Percentiles rank a stretch among this genome's conserved stretches.
These are phyloP conservation scores for Heliconius hermathena DNA, from an alignment of 1,140 invertebrate species.

Conservation along the genomic window DNA sequence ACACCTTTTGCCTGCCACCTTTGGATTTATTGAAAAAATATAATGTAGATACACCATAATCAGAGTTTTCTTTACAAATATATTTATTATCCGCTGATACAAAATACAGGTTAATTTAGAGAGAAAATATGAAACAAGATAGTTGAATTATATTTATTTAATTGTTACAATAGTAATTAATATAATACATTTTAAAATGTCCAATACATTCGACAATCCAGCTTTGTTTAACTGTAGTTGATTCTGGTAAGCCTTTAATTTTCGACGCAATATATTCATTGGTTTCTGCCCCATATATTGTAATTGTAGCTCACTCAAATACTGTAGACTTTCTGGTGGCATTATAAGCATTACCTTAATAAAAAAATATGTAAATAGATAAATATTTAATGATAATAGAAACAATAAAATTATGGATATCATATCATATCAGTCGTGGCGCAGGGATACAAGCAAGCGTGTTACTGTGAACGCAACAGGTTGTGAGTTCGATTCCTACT, in stretches of 20 bases:
- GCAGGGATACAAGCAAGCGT: too few species aligned
- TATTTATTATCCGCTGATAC: too few species aligned
- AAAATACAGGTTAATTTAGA: too few species aligned
- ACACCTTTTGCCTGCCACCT: constrained; percentile 59
- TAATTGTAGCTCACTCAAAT: constrained; percentile 60
- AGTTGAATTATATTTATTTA: neutral
- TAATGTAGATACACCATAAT: constrained; percentile 26
- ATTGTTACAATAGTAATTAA: constrained; percentile 13
- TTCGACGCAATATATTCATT: constrained; percentile 58
- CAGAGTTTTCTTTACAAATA: neutral
- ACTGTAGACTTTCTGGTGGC: constrained; percentile 49
- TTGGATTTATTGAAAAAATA: constrained; percentile 49
- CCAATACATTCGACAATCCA: neutral
- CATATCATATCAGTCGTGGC: too few species aligned
- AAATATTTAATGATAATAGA: neutral
- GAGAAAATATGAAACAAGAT: too few species aligned
- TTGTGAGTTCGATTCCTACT: too few species aligned
- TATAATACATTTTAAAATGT: constrained; percentile 4
- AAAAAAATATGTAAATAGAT: neutral
- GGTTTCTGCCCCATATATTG: constrained; percentile 55
- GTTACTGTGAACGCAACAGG: too few species aligned
- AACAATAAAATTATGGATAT: neutral
- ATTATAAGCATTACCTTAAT: constrained; percentile 64
- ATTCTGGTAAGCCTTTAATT: constrained; percentile 52
- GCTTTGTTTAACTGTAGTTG: constrained; percentile 33